Conservation (phyloP, 1,140 invertebrate genomes). For the Brachionus asplanchnoidis region DNA sequence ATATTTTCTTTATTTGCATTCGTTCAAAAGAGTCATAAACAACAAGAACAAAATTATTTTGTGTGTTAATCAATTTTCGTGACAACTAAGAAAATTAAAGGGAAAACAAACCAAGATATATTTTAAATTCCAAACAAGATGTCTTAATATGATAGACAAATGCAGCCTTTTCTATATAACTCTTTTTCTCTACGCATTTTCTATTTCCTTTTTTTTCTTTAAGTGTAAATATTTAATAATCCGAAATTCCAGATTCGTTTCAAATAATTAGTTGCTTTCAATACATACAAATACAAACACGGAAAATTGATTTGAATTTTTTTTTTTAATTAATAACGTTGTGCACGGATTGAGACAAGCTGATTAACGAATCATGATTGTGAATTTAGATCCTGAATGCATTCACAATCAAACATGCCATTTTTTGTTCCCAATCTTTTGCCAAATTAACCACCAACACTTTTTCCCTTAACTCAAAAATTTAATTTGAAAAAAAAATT, state of each 20-base stretch:
- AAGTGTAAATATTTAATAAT: slow-evolving; percentile 35
- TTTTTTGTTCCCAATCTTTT: neutral
- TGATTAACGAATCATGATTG: neutral
- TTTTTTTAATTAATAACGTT: neutral
- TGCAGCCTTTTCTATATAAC: neutral
- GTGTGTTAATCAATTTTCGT: slow-evolving; percentile 31
- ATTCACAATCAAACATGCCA: neutral
- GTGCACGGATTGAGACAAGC: neutral
- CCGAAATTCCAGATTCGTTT: slow-evolving; percentile 28
- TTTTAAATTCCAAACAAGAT: neutral
- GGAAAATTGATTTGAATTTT: slow-evolving; percentile 26
- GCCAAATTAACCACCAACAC: neutral
- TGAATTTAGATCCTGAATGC: neutral
- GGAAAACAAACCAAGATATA: neutral
- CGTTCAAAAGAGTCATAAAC: neutral
- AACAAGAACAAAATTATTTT: neutral
- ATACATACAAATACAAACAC: slow-evolving; percentile 29
- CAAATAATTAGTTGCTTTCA: neutral
- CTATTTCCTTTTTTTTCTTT: neutral
- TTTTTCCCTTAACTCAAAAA: neutral
- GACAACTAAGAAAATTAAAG: slow-evolving; percentile 13
- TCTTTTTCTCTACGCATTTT: neutral
- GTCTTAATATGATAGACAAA: neutral
- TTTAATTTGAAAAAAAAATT: too few species aligned
- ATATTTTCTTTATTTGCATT: slow-evolving; percentile 4